Conservation (phyloP, 2,888 invertebrate genomes). For the Aricia artaxerxes region DNA sequence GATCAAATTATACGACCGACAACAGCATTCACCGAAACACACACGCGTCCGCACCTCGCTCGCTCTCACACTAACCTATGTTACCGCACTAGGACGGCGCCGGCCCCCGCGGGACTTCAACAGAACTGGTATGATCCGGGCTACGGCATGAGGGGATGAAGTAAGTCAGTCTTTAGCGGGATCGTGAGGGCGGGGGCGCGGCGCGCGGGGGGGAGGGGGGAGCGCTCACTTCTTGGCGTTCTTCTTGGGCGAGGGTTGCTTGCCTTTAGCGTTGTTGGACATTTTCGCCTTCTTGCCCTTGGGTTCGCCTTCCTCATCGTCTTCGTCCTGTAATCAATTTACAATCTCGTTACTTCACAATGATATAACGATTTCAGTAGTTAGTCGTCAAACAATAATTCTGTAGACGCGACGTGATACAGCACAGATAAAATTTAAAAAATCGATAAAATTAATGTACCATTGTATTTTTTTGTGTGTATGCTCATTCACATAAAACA, state of each 20-base stretch:
- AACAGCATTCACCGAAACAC: conserved; percentile 55
- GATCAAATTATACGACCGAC: conserved; percentile 52
- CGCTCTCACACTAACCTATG: conserved; percentile 66
- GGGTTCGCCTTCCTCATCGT: conserved; percentile 88
- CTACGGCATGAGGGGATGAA: conserved; percentile 24
- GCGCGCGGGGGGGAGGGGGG: conserved; percentile 39
- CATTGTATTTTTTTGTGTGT: too few species aligned
- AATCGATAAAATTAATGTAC: too few species aligned
- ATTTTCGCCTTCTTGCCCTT: conserved; percentile 90
- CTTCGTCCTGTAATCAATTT: conserved; percentile 77
- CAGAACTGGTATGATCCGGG: conserved; percentile 19
- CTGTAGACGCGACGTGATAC: background rate
- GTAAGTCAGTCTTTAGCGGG: conserved; percentile 20
- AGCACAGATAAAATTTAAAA: too few species aligned
- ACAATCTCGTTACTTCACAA: background rate
- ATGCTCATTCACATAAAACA: background rate
- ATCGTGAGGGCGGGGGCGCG: conserved; percentile 11
- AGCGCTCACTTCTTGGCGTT: conserved; percentile 80
- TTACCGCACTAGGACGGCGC: conserved; percentile 61
- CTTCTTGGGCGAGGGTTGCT: conserved; percentile 86
- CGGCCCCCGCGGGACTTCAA: conserved; percentile 36
- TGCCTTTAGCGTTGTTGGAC: conserved; percentile 85
- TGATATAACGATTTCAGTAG: too few species aligned
- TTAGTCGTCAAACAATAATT: background rate
- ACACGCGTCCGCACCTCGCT: conserved; percentile 50